A percentile compares a stretch with the other conserved stretches of the same genome.
Evolutionary conservation across 2,113 vertebrate genomes (phyloP).

Genomic region (Epinephelus fuscoguttatus): DNA sequence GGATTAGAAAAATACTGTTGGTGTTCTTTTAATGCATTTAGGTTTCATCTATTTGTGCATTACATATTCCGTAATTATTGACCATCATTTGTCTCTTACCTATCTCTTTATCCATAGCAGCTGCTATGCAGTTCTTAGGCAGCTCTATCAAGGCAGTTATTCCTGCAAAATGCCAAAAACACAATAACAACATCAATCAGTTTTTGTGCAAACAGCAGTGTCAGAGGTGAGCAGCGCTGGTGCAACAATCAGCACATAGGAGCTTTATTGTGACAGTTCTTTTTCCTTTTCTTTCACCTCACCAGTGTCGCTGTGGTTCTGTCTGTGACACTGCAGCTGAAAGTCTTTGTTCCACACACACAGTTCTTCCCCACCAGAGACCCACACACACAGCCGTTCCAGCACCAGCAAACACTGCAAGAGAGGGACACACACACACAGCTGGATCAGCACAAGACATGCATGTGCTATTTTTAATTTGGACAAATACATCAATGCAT

Average conservation of each 20-base stretch:
- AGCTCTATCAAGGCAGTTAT: slow-evolving; percentile 91
- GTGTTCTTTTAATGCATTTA: neutral
- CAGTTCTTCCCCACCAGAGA: slow-evolving; percentile 93
- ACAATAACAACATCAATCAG: neutral
- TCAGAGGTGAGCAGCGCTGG: neutral
- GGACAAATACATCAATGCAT: neutral
- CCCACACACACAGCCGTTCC: slow-evolving; percentile 88
- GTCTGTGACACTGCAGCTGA: slow-evolving; percentile 90
- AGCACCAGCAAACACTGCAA: slow-evolving; percentile 92
- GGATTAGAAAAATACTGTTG: too few relatives aligned
- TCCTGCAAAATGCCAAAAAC: slow-evolving; percentile 77
- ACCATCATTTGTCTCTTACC: slow-evolving; percentile 82
- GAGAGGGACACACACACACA: slow-evolving; percentile 51
- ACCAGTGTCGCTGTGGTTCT: slow-evolving; percentile 92
- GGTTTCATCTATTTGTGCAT: too few relatives aligned
- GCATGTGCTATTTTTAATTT: slow-evolving; percentile 33
- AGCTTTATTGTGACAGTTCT: neutral
- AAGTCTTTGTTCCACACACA: slow-evolving; percentile 94
- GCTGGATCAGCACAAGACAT: slow-evolving; percentile 34
- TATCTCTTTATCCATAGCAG: slow-evolving; percentile 92
- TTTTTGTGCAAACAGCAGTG: slow-evolving; percentile 16
- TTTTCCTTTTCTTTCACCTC: slow-evolving; percentile 9
- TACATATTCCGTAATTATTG: too few relatives aligned
- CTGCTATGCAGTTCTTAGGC: slow-evolving; percentile 92
- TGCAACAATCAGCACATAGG: neutral